Percentiles rank a stretch among this genome's conserved stretches.
Evolutionary conservation across 53 echinoderm and acorn worm genomes (phyloP).

Genomic region (Paracentrotus lividus): DNA sequence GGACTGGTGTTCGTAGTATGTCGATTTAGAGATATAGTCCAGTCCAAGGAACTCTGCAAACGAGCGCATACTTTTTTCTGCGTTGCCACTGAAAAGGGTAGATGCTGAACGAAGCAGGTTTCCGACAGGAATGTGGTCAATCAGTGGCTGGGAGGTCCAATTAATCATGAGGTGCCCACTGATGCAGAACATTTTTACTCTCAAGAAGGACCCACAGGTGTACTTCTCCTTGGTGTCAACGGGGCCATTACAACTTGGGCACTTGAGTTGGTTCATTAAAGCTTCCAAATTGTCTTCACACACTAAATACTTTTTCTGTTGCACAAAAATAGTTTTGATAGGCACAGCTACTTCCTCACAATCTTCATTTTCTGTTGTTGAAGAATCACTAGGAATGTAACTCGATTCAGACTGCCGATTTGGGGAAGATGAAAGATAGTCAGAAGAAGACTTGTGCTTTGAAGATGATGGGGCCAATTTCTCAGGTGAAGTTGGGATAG

Average conservation of each 20-base stretch:
- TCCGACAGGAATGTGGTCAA: neutral
- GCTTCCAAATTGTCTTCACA: neutral
- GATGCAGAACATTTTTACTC: neutral
- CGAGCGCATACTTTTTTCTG: neutral
- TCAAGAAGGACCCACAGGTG: neutral
- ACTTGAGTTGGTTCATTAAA: neutral
- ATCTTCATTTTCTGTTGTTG: neutral
- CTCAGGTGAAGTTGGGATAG: neutral
- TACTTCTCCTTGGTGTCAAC: neutral
- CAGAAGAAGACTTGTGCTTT: neutral
- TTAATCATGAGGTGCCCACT: neutral
- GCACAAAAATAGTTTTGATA: neutral
- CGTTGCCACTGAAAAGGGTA: neutral
- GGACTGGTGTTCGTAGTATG: constrained; percentile 52
- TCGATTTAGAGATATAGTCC: neutral
- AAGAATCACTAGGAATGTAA: neutral
- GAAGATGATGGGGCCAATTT: no score
- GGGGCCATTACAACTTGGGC: neutral
- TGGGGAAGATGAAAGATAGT: neutral
- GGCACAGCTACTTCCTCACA: neutral
- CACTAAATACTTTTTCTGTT: neutral
- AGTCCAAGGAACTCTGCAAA: constrained; percentile 34
- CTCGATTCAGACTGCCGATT: neutral
- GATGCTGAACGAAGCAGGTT: neutral
- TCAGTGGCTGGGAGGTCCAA: neutral